Evolutionary conservation across 2,888 invertebrate genomes (phyloP), one percentile per base, ranked within the genome.

Genomic region (Rambutsinella grinnellia): DNA sequence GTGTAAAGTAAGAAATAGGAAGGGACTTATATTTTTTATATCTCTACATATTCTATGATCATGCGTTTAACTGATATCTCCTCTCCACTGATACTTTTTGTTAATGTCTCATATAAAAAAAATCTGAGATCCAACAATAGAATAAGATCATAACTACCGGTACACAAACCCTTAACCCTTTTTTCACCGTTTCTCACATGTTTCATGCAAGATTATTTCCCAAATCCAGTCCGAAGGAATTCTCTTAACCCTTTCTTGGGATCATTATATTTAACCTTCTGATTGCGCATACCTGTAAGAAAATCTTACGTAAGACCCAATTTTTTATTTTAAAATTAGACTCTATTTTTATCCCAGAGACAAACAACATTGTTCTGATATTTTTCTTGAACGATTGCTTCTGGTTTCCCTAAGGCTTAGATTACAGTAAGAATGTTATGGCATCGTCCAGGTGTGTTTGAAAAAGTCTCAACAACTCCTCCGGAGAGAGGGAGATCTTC

Each of bases 111-210:
- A 36, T 36, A 36, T 36, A 13, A 49, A 49, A 49, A 17, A 49
- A 49, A 49, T 10, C 36, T 36, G 36, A 61, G 54, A 49, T 26
- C 71, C 46, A 71, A 72, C 63, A 72, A 72, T 72, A 72, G 72
- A 63, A 72, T 36, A 13, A 36, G 36, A 49, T 74, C 66, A 74
- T 5, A 49, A 49, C 49, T 49, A n/a, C 66, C 74, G 74, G 70
- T 71, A 54, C 67, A 61, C 67, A 67, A 74, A 74, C 74, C 66
- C 67, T 74, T 74, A 74, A 74, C 74, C 67, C 74, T 74, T 74
- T 71, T 74, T 74, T 67, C 67, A 66, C 60, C 74, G 13, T 36
- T 36, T 36, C 36, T 13, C 36, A 36, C 36, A 36, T 36, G 36
- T 36, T 8, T 36, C 13, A 8, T 5, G 36, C 36, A 8, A 36